Percentiles rank a stretch among this genome's conserved stretches.
Conservation (phyloP, 1,140 invertebrate species). For the Zaprionus lachaisei region DNA sequence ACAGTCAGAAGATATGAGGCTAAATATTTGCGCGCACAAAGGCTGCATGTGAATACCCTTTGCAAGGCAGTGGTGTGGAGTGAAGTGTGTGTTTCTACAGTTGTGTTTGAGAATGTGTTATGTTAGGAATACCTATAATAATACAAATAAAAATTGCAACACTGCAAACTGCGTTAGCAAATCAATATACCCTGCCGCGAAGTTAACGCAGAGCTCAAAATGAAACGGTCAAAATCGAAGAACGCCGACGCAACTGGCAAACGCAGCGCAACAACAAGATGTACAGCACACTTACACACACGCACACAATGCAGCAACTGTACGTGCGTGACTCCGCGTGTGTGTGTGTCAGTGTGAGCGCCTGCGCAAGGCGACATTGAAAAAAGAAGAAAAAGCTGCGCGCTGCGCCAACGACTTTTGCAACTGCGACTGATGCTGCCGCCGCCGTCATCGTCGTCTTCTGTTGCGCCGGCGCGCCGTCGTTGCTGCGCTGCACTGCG, state of each 20-base stretch:
- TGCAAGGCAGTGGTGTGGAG: background rate
- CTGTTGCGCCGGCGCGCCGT: constrained; percentile 8
- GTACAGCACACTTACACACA: constrained; percentile 21
- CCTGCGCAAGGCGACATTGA: constrained; percentile 44
- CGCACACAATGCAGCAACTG: background rate
- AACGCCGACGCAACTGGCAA: constrained; percentile 60
- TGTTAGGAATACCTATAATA: background rate
- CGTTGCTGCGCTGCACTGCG: constrained; percentile 15
- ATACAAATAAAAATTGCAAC: background rate
- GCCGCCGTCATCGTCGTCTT: background rate
- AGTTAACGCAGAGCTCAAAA: constrained; percentile 34
- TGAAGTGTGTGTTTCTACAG: background rate
- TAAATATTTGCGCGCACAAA: background rate
- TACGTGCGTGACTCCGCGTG: constrained; percentile 15
- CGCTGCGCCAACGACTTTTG: constrained; percentile 32
- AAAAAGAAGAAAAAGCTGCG: constrained; percentile 19
- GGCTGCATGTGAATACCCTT: constrained; percentile 26
- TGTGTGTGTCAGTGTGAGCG: constrained; percentile 7
- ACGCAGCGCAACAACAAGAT: constrained; percentile 9
- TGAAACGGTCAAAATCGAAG: constrained; percentile 50
- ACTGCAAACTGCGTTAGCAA: background rate
- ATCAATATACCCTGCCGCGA: background rate
- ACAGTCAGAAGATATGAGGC: constrained; percentile 45
- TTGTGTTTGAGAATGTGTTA: background rate
- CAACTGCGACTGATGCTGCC: constrained; percentile 18